phyloP scores from a whole-genome alignment of 2,888 invertebrate species.

The Rhodophaea formosa region DNA sequence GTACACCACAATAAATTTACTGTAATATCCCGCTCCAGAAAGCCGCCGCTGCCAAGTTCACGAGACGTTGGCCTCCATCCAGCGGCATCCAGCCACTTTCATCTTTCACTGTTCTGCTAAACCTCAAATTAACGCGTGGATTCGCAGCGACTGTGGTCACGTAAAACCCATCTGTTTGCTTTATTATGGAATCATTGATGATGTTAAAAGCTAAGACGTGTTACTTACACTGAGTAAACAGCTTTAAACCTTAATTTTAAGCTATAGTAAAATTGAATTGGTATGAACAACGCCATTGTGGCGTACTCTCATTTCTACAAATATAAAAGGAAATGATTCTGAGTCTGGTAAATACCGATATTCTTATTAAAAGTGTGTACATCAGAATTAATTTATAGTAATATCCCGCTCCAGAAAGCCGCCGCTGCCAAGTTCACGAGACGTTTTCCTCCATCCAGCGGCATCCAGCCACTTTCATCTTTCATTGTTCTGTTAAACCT shows the following conservation, averaged over 20 bases:
- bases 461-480: conserved; percentile 31
- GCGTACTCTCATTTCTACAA: too few species aligned
- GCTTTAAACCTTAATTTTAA: too few species aligned
- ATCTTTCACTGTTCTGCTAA: conserved; percentile 34
- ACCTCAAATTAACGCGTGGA: conserved; percentile 36
- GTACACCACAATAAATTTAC: conserved; percentile 33
- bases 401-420: conserved; percentile 17
- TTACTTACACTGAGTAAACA: too few species aligned
- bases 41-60: conserved; percentile 31
- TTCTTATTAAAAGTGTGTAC: conserved; percentile 21
- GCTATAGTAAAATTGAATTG: too few species aligned
- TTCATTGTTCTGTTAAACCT: conserved; percentile 34
- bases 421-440: conserved; percentile 32
- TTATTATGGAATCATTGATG: conserved; percentile 17
- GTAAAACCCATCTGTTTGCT: conserved; percentile 16
- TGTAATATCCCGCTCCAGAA: conserved; percentile 20
- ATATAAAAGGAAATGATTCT: too few species aligned
- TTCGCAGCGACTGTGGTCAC: conserved; percentile 30
- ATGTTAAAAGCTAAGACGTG: not conserved
- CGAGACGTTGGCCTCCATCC: conserved; percentile 29
- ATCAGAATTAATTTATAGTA: conserved; percentile 33
- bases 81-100: conserved; percentile 28
- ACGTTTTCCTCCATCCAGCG: conserved; percentile 28
- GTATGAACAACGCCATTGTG: too few species aligned
- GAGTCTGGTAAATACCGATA: too few species aligned